phyloP scores from a whole-genome alignment of 2,888 invertebrate genomes.

The Craniophora ligustri region DNA sequence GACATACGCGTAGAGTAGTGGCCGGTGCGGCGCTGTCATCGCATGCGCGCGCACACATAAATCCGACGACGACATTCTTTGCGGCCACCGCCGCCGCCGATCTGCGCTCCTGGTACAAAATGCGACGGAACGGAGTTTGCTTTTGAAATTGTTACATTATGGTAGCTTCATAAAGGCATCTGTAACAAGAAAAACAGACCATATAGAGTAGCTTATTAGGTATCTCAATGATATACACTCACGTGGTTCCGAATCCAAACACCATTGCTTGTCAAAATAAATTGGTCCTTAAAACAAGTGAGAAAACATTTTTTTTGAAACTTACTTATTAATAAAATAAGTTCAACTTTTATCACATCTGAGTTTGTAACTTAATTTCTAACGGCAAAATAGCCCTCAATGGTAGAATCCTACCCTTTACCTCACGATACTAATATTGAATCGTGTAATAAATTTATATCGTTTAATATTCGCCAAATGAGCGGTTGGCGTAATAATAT shows the following conservation, averaged over 20 bases:
- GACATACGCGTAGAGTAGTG: conserved; percentile 73
- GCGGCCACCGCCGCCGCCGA: conserved; percentile 72
- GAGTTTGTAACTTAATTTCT: neutral
- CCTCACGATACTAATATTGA: conserved; percentile 64
- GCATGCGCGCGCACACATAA: conserved; percentile 74
- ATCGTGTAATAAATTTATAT: conserved; percentile 63
- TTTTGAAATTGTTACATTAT: conserved; percentile 57
- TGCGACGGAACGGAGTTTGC: conserved; percentile 45
- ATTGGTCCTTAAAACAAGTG: conserved; percentile 1
- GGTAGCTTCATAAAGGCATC: conserved; percentile 49
- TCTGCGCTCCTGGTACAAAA: conserved; percentile 68
- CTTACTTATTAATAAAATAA: neutral
- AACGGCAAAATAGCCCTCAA: neutral
- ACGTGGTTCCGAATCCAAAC: conserved; percentile 18
- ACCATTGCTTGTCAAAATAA: conserved; percentile 3
- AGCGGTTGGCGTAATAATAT: conserved; percentile 63
- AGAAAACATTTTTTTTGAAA: neutral
- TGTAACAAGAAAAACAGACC: conserved; percentile 50
- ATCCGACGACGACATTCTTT: conserved; percentile 81
- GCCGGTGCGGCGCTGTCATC: conserved; percentile 75
- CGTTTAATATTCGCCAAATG: conserved; percentile 63
- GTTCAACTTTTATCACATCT: neutral
- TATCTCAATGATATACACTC: conserved; percentile 33
- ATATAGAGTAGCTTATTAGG: conserved; percentile 39
- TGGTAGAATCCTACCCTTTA: conserved; percentile 44